Evolutionary conservation across 2,888 invertebrate species (phyloP).

Genomic region (Nomada lathburiana): DNA sequence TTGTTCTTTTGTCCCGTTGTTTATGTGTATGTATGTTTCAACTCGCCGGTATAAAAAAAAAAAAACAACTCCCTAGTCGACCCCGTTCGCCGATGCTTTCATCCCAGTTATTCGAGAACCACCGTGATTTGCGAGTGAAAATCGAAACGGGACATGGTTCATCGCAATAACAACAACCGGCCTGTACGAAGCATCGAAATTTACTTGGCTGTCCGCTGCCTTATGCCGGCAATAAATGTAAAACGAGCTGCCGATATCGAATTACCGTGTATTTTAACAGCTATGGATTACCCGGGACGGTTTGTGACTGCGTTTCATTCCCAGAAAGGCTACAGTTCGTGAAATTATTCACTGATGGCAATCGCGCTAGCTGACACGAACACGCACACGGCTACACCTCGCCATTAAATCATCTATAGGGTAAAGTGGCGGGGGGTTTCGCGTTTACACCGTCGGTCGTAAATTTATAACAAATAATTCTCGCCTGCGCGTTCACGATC

Average conservation of each 20-base stretch:
- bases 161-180: neutral
- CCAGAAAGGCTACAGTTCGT: neutral
- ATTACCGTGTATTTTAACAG: constrained; percentile 15
- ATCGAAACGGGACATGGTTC: neutral
- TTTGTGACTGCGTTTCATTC: neutral
- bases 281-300: constrained; percentile 13
- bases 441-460: neutral
- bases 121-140: neutral
- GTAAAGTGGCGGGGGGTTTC: neutral
- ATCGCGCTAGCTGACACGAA: neutral
- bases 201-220: neutral
- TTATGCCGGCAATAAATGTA: neutral
- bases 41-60: neutral
- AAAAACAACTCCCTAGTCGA: neutral
- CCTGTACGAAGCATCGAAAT: neutral
- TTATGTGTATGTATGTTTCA: neutral
- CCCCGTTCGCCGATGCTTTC: neutral
- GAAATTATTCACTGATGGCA: constrained; percentile 12
- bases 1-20: neutral
- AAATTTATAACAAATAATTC: neutral
- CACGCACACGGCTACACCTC: neutral
- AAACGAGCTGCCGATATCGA: neutral
- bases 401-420: constrained; percentile 5
- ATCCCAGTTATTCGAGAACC: neutral
- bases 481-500: neutral